Conservation (phyloP, 2,113 vertebrate species). For the Semnornis frantzii region DNA sequence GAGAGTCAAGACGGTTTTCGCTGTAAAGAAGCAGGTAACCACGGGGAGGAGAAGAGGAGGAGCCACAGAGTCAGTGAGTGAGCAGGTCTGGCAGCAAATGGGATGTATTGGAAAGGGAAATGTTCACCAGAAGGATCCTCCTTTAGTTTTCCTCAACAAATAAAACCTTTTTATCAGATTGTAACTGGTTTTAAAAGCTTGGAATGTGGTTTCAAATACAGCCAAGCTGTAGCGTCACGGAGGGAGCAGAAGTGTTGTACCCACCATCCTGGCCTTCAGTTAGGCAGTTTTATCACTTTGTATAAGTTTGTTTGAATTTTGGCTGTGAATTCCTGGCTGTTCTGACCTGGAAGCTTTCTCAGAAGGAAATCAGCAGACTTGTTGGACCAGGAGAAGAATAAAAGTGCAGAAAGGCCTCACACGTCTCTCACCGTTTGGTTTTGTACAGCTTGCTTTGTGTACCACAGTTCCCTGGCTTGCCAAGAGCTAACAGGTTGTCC, state of each 20-base stretch:
- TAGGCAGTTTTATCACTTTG: background rate
- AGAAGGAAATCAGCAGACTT: background rate
- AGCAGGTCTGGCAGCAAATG: background rate
- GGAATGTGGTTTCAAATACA: background rate
- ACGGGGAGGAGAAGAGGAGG: background rate
- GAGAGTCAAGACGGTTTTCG: background rate
- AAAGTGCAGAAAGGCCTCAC: slow-evolving; percentile 4
- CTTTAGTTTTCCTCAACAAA: background rate
- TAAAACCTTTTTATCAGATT: background rate
- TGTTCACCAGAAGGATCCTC: background rate
- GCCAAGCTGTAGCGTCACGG: background rate
- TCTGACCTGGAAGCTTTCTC: background rate
- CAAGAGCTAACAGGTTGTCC: background rate
- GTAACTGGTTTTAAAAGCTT: background rate
- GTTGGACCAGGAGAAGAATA: slow-evolving; percentile 14
- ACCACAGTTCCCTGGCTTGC: background rate
- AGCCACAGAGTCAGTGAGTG: background rate
- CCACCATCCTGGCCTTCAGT: rapidly evolving
- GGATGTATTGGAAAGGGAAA: background rate
- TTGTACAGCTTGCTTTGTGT: background rate
- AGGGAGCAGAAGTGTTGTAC: background rate
- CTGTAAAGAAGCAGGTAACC: background rate
- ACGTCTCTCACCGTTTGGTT: background rate
- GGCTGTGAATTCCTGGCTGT: background rate
- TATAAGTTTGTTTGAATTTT: slow-evolving; percentile 10